A percentile compares a stretch with the other conserved stretches of the same genome.
Conservation (phyloP, 2,888 invertebrate genomes). For the Galerucella calmariensis region DNA sequence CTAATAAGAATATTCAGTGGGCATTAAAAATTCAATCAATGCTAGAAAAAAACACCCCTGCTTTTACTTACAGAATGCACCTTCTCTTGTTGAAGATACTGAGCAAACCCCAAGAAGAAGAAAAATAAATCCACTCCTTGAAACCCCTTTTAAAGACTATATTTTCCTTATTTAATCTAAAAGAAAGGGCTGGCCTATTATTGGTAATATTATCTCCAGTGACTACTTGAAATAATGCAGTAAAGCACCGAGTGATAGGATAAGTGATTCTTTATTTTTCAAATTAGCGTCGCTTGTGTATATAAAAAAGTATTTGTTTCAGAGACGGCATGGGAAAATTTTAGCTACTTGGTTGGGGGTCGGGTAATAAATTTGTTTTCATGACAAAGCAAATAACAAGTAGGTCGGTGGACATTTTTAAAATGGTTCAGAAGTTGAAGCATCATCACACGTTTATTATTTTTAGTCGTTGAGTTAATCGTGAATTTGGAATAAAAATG, state of each 20-base stretch:
- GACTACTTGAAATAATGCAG: slow-evolving; percentile 22
- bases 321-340: slow-evolving; percentile 31
- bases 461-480: not conserved
- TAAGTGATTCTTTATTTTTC: slow-evolving; percentile 30
- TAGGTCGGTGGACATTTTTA: not conserved
- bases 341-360: slow-evolving; percentile 24
- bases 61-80: no score
- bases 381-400: slow-evolving; percentile 15
- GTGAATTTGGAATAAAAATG: no score
- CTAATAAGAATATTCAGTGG: no score
- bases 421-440: not conserved
- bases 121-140: no score
- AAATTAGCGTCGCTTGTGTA: slow-evolving; percentile 21
- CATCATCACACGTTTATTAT: not conserved
- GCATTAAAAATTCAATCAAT: no score
- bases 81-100: no score
- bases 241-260: slow-evolving; percentile 21
- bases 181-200: slow-evolving; percentile 1
- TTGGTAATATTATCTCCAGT: slow-evolving; percentile 12
- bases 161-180: no score
- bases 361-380: slow-evolving; percentile 21
- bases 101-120: no score
- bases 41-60: no score
- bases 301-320: slow-evolving; percentile 27
- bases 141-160: no score